A percentile compares a stretch with the other conserved stretches of the same genome.
These are phyloP conservation scores for Odontomyia ornata DNA, from an alignment of 2,888 invertebrate species.

Conservation along the genomic window DNA sequence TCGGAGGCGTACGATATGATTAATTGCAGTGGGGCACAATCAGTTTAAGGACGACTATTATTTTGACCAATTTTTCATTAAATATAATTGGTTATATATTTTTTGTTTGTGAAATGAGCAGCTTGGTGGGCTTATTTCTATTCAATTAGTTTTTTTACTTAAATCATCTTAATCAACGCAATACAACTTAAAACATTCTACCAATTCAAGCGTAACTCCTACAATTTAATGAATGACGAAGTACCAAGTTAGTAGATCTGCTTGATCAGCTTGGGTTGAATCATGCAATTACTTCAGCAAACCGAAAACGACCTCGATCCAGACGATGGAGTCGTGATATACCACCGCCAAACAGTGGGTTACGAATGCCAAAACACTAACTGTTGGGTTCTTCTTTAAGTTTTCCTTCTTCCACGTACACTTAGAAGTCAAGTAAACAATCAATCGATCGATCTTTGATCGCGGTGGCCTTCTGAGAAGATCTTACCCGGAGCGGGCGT, in stretches of 20 bases:
- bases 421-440: background rate
- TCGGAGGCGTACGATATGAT: too few species aligned
- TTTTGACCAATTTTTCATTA: too few species aligned
- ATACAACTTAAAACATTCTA: too few species aligned
- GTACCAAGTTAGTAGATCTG: background rate
- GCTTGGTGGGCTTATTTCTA: too few species aligned
- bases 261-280: background rate
- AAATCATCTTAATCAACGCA: too few species aligned
- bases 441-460: constrained; percentile 13
- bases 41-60: too few species aligned
- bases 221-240: background rate
- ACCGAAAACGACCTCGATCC: constrained; percentile 5
- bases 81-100: too few species aligned
- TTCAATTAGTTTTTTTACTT: too few species aligned
- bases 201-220: background rate
- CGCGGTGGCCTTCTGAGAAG: constrained; percentile 28
- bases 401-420: background rate
- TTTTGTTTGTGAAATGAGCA: too few species aligned
- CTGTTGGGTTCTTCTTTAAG: background rate
- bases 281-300: constrained; percentile 12
- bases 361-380: constrained; percentile 27
- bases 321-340: constrained; percentile 20
- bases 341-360: constrained; percentile 14
- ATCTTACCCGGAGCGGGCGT: background rate
- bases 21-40: too few species aligned